Conservation (phyloP, 2,113 vertebrate genomes). For the Zapornia atra region DNA sequence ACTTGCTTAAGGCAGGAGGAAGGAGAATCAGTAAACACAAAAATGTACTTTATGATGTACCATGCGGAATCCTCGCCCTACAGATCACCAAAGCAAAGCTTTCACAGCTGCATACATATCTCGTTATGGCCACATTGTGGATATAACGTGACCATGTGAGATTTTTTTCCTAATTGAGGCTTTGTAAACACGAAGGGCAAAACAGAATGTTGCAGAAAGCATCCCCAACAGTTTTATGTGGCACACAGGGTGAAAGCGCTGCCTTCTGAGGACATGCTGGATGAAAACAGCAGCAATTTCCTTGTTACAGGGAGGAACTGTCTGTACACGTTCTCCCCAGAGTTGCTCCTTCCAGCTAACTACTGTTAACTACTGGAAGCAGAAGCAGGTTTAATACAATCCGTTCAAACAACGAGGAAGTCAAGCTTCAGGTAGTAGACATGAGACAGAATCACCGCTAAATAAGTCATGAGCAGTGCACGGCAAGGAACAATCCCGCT, state of each 20-base stretch:
- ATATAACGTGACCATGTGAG: neutral
- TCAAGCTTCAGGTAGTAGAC: neutral
- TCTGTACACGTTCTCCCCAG: neutral
- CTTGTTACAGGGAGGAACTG: neutral
- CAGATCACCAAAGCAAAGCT: neutral
- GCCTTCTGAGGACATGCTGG: neutral
- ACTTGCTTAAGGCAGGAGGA: neutral
- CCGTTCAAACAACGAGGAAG: neutral
- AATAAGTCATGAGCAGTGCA: neutral
- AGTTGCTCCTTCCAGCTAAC: neutral
- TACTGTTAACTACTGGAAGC: neutral
- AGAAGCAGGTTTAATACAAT: neutral
- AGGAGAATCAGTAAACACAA: neutral
- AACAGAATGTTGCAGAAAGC: neutral
- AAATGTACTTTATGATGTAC: neutral
- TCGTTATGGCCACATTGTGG: neutral
- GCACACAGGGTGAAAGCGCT: rapidly evolving
- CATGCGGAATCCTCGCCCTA: neutral
- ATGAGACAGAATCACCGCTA: neutral
- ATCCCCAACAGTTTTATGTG: neutral
- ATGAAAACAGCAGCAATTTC: neutral
- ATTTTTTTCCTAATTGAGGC: neutral
- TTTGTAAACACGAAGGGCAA: neutral
- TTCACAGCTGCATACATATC: neutral
- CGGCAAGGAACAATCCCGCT: rapidly evolving